Evolutionary conservation across 2,113 vertebrate species (phyloP), one percentile per base, ranked within the genome.

Genomic region (Corynorhinus townsendii): DNA sequence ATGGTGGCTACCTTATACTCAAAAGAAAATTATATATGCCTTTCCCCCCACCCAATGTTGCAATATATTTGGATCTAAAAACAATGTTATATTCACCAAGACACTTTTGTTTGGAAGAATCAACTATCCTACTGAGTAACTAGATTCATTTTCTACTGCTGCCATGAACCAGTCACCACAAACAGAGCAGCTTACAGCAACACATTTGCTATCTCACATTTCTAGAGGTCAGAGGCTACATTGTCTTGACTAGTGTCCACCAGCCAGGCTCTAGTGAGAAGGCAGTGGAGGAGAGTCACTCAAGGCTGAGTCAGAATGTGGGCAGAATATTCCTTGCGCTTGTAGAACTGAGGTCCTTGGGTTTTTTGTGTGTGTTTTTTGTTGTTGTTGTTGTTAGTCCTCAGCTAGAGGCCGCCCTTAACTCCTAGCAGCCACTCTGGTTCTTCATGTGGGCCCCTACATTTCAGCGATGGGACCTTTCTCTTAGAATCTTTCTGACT

Each of bases 31-130:
- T 38, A 30, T 33, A 19, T 30, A 56, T 59, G 10, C 14, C 14
- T 38, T 95, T 83, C 83, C 45, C 76, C 83, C 45, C 71, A 33
- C 40, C 43, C 20, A 76, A 62, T 79, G 38, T 64, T 77, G n/a
- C 14, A 85, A 45, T 87, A 66, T 38, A 56, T 40, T 77, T 40
- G 8, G 1, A 17, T 38, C 52, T n/a, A 66, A 77, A 84, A 91
- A 76, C 7, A 87, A 40, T 24, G 49, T 17, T 85, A 71, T n/a
- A 68, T 84, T 93, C 43, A 81, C 43, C n/a, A 76, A 85, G 3
- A 38, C 10, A 38, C 30, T 93, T 86, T 68, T 72, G 19, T 75
- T 86, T 90, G 11, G 30, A 94, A 89, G 43, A 82, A 1, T n/a
- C 83, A 69, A 28, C 92, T 92, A 38, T 38, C 20, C n/a, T 79